Evolutionary conservation across 2,888 invertebrate genomes (phyloP), one percentile per base, ranked within the genome.

Genomic region (Tricholauxania praeusta): DNA sequence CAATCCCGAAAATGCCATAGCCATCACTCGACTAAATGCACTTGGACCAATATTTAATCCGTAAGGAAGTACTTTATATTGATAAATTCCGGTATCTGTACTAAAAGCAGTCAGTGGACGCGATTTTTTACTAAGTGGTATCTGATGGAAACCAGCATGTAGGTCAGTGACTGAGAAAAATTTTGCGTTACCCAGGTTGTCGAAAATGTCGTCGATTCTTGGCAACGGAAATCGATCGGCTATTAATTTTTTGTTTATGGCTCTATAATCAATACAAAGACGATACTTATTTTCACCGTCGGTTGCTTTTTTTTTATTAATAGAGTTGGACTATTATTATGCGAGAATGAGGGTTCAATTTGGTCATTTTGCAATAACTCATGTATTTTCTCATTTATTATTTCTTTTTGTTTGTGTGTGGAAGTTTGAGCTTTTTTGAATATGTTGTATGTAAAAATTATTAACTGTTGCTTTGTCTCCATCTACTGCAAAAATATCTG

Each of bases 31-130:
- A n/a, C n/a, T n/a, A n/a, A n/a, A n/a, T n/a, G n/a, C n/a, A n/a
- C n/a, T n/a, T n/a, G n/a, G n/a, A n/a, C n/a, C n/a, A n/a, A 7
- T 53, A 53, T 53, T 53, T 53, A 53, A 53, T 53, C 53, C 53
- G 14, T 53, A 53, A 53, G 53, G 53, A 12, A 53, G 53, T n/a
- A 53, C 12, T 53, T 53, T 53, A 53, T n/a, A 53, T 2, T 53
- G 53, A 53, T 53, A 53, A 53, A 53, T 53, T 12, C 53, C 53
- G 7, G 53, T 53, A 53, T n/a, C n/a, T n/a, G n/a, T 53, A 53
- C 53, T 53, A 14, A 53, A 53, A 53, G 53, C 53, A 14, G 53
- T 53, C 10, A 53, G 10, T 12, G 53, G n/a, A 3, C 53, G 53
- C 3, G 53, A 53, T 53, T 53, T 53, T 14, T 53, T 14, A 53